Evolutionary conservation across 2,797 vertebrate genomes (phyloP).

Genomic region (Enteromius thamalakanensis): DNA sequence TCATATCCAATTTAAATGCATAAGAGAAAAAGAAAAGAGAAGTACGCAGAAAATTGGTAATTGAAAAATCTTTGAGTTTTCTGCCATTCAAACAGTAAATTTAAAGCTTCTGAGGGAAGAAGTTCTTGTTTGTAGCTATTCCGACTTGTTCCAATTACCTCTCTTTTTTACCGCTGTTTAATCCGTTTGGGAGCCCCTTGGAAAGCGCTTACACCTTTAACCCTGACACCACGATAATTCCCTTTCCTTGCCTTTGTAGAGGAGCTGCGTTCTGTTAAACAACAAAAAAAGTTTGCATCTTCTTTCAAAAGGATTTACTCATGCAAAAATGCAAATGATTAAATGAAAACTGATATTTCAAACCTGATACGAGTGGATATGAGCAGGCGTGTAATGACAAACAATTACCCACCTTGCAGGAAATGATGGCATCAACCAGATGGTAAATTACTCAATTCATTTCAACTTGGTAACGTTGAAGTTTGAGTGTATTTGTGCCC

Average conservation of each 20-base stretch:
- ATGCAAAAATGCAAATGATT: constrained; percentile 14
- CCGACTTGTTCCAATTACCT: constrained; percentile 70
- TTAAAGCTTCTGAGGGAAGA: constrained; percentile 62
- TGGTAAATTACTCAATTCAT: constrained; percentile 45
- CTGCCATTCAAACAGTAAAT: constrained; percentile 77
- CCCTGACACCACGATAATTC: constrained; percentile 50
- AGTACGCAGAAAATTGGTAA: constrained; percentile 67
- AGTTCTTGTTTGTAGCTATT: constrained; percentile 63
- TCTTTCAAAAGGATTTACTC: not conserved
- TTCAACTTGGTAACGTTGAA: constrained; percentile 18
- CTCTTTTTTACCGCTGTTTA: constrained; percentile 56
- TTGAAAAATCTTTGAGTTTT: constrained; percentile 77
- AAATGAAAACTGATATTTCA: constrained; percentile 32
- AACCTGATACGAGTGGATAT: constrained; percentile 8
- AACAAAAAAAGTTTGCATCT: not conserved
- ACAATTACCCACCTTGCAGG: constrained; percentile 38
- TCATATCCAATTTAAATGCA: constrained; percentile 79
- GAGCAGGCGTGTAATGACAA: constrained; percentile 42
- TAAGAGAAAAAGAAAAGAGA: constrained; percentile 59
- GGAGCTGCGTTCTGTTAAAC: constrained; percentile 5
- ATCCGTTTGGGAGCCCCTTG: constrained; percentile 63
- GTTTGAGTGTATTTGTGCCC: constrained; percentile 35
- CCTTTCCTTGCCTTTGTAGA: not conserved
- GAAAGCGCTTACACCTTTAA: constrained; percentile 60
- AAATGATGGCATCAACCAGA: constrained; percentile 47